phyloP scores from a whole-genome alignment of 2,113 vertebrate genomes.

The Cyanocitta stelleri region DNA sequence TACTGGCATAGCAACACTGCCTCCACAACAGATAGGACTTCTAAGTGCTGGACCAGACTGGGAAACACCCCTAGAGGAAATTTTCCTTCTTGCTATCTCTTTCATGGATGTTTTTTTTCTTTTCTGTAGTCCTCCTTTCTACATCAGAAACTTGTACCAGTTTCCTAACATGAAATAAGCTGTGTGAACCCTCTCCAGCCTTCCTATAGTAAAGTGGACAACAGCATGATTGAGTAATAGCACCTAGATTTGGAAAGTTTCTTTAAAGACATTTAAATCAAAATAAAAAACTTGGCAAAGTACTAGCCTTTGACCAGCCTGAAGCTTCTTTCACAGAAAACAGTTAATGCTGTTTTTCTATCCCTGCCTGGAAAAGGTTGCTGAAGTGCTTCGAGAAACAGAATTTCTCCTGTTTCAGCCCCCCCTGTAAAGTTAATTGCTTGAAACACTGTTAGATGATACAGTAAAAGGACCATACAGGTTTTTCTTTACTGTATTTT shows the following conservation, averaged over 20 bases:
- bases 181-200: background rate
- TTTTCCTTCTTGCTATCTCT: background rate
- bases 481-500: background rate
- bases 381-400: background rate
- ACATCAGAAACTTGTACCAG: background rate
- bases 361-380: background rate
- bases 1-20: background rate
- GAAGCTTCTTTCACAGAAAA: background rate
- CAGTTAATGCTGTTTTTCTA: background rate
- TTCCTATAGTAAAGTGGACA: background rate
- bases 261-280: background rate
- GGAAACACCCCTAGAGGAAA: background rate
- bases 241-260: background rate
- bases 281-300: background rate
- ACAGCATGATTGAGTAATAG: background rate
- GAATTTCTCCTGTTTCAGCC: background rate
- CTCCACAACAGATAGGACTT: accelerated
- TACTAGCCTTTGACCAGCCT: background rate
- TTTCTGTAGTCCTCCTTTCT: background rate
- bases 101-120: background rate
- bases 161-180: background rate
- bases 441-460: background rate
- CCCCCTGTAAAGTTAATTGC: background rate
- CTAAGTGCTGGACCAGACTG: background rate
- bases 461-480: background rate